Evolutionary conservation across 1,140 invertebrate species (phyloP).

Genomic region (Platyscapa corneri): DNA sequence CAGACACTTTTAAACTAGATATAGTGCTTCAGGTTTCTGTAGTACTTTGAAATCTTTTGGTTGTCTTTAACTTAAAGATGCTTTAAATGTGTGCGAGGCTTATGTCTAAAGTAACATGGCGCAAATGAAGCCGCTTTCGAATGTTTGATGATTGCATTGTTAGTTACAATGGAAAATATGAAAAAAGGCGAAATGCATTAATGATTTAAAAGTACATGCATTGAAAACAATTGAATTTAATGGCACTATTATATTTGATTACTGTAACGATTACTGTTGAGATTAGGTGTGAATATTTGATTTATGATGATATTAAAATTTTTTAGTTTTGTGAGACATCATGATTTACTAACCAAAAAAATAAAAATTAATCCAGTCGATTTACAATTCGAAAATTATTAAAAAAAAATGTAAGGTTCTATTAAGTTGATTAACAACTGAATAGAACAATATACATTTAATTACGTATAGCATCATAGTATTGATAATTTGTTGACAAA

Average conservation of each 20-base stretch:
- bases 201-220: background rate
- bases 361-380: background rate
- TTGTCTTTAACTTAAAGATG: background rate
- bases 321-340: background rate
- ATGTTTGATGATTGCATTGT: slow-evolving; percentile 19
- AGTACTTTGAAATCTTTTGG: background rate
- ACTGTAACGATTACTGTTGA: background rate
- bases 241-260: slow-evolving; percentile 14
- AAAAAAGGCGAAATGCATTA: background rate
- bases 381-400: background rate
- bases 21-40: background rate
- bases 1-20: background rate
- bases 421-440: too few species aligned
- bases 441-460: too few species aligned
- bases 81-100: background rate
- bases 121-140: slow-evolving; percentile 21
- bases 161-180: slow-evolving; percentile 14
- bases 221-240: slow-evolving; percentile 35
- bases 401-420: too few species aligned
- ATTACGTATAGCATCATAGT: too few species aligned
- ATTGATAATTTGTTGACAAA: too few species aligned
- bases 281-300: slow-evolving; percentile 17
- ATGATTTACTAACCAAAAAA: background rate
- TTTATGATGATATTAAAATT: background rate
- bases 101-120: background rate